Percentiles rank a stretch among this genome's conserved stretches.
phyloP scores from a whole-genome alignment of 1,140 invertebrate species.

The Manduca sexta region DNA sequence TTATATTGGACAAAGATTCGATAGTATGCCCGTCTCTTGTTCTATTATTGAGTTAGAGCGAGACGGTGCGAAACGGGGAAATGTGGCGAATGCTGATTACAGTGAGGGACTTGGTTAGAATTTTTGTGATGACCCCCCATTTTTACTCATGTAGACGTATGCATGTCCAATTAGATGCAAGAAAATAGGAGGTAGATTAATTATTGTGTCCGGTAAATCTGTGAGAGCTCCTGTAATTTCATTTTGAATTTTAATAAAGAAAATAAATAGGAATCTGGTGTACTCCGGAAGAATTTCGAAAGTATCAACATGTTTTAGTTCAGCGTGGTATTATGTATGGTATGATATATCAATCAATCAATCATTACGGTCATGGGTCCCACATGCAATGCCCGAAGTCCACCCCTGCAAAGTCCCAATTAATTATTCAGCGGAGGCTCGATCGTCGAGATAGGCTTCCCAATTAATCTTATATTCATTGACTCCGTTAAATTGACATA shows the following conservation, averaged over 20 bases:
- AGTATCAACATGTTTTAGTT: no score
- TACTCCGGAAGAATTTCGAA: no score
- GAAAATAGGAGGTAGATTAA: no score
- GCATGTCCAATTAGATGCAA: no score
- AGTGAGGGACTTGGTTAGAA: neutral
- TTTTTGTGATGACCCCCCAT: neutral
- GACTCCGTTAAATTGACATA: constrained; percentile 22
- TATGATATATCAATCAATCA: no score
- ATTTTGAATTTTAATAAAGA: no score
- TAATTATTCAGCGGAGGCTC: constrained; percentile 20
- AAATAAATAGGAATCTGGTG: no score
- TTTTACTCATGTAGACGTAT: no score
- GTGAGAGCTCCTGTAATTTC: no score
- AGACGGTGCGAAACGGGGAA: constrained; percentile 4
- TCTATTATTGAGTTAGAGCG: constrained; percentile 8
- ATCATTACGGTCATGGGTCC: neutral
- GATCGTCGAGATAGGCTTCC: constrained; percentile 18
- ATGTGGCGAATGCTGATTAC: neutral
- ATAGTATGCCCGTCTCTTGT: constrained; percentile 6
- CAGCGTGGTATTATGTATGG: no score
- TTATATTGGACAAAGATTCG: neutral
- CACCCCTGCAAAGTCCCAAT: constrained; percentile 3
- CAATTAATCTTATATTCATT: constrained; percentile 29
- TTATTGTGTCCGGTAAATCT: no score
- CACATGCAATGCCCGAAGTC: neutral